Conservation (phyloP, 35 echinoderm and acorn worm genomes). For the Lytechinus pictus region DNA sequence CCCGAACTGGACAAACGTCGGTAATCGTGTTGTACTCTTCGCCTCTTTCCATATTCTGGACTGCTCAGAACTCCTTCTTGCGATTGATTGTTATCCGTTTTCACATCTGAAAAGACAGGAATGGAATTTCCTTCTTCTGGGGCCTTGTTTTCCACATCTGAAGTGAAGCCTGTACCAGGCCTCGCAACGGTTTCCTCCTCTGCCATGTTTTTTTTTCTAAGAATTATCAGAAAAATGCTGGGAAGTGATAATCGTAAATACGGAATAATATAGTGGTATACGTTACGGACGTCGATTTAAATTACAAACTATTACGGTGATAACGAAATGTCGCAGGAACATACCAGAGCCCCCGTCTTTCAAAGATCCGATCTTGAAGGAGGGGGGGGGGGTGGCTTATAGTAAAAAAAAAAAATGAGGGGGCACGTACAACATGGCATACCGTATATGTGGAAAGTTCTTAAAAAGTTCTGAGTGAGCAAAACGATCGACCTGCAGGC, state of each 20-base stretch:
- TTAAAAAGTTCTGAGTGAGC: too few species aligned
- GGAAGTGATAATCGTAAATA: background rate
- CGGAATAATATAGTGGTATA: too few species aligned
- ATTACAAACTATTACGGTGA: background rate
- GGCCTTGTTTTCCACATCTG: conserved; percentile 71
- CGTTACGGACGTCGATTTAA: background rate
- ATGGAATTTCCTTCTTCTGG: conserved; percentile 47
- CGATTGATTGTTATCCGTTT: conserved; percentile 57
- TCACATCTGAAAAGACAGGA: conserved; percentile 40
- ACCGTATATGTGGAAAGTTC: too few species aligned
- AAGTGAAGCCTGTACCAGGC: conserved; percentile 53
- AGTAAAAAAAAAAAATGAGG: too few species aligned
- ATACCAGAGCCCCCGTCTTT: too few species aligned
- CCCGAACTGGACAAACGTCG: conserved; percentile 95
- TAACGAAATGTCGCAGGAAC: background rate
- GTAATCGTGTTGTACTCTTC: conserved; percentile 92
- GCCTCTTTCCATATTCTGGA: conserved; percentile 83
- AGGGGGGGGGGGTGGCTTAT: too few species aligned
- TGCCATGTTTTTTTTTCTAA: conserved; percentile 16
- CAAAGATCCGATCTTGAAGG: too few species aligned
- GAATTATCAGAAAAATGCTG: background rate
- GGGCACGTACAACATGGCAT: too few species aligned
- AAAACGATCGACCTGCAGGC: too few species aligned
- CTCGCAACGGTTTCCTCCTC: background rate
- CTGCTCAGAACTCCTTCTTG: conserved; percentile 59